A percentile compares a stretch with the other conserved stretches of the same genome.
Evolutionary conservation across 2,888 invertebrate genomes (phyloP).

Genomic region (Pterobdella sp.): DNA sequence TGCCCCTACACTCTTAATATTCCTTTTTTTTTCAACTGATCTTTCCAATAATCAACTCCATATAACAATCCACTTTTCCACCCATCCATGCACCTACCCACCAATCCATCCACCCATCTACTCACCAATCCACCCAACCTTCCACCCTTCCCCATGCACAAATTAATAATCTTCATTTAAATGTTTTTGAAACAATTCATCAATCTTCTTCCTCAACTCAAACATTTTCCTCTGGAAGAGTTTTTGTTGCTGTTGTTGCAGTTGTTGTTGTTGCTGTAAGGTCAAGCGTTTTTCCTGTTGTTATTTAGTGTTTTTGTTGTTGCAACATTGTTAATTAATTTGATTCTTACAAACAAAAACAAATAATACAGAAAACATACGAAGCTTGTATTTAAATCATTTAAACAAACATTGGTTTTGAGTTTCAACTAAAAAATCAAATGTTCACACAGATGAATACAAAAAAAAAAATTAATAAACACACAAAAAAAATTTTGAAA

Average conservation of each 20-base stretch:
- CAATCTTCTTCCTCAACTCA: background rate
- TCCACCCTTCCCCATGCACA: background rate
- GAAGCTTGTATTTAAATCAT: background rate
- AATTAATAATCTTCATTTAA: background rate
- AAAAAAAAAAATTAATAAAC: background rate
- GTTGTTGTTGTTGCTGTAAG: background rate
- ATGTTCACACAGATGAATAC: background rate
- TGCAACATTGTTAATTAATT: background rate
- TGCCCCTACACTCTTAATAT: too few relatives aligned
- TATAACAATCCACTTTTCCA: too few relatives aligned
- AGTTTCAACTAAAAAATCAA: background rate
- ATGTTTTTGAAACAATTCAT: background rate
- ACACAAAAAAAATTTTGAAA: background rate
- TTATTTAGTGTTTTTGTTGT: background rate
- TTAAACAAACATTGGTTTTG: background rate
- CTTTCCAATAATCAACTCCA: too few relatives aligned
- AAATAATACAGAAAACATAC: too few relatives aligned
- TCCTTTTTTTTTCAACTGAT: too few relatives aligned
- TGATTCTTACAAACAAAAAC: too few relatives aligned
- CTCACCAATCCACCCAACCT: background rate
- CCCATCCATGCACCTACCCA: background rate
- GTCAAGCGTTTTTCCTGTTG: background rate
- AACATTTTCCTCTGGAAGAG: background rate
- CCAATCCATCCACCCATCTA: background rate
- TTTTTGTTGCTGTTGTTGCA: background rate